Conservation (phyloP, 1,140 invertebrate genomes). For the Drosophila burlai region DNA sequence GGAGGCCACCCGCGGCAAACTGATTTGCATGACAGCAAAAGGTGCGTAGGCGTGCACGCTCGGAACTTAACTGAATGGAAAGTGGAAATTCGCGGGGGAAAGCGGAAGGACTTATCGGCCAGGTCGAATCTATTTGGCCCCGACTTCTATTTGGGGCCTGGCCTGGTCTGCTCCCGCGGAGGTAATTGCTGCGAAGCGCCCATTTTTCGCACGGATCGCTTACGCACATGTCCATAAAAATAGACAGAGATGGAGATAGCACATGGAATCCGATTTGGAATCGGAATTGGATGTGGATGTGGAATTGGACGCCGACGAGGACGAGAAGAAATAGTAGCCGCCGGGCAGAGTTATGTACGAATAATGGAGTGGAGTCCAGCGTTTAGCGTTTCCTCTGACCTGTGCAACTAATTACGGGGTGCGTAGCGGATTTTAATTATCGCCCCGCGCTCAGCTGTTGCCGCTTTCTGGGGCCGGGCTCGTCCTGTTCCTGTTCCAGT, state of each 20-base stretch:
- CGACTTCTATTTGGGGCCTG: conserved; percentile 27
- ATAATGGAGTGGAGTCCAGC: conserved; percentile 30
- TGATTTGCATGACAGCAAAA: conserved; percentile 79
- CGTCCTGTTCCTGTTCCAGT: conserved; percentile 18
- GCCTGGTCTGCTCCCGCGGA: conserved; percentile 40
- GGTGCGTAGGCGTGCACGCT: conserved; percentile 74
- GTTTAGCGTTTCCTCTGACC: conserved; percentile 43
- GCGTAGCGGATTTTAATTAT: conserved; percentile 82
- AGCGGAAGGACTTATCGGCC: conserved; percentile 54
- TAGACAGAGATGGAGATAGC: conserved; percentile 60
- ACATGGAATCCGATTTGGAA: conserved; percentile 28
- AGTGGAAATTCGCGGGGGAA: conserved; percentile 15
- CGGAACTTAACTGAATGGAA: conserved; percentile 48
- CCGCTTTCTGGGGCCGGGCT: conserved; percentile 34
- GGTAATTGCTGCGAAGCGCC: conserved; percentile 83
- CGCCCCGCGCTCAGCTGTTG: conserved; percentile 70
- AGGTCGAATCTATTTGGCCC: conserved; percentile 64
- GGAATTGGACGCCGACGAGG: conserved; percentile 6
- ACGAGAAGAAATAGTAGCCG: conserved; percentile 5
- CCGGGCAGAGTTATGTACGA: conserved; percentile 16
- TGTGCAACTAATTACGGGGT: conserved; percentile 77
- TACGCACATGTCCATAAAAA: conserved; percentile 82
- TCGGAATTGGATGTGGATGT: conserved; percentile 50
- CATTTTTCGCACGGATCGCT: conserved; percentile 84
- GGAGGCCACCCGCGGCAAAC: conserved; percentile 57